Evolutionary conservation across 1,140 invertebrate genomes (phyloP), one percentile per base, ranked within the genome.

Genomic region (Helicoverpa zea): DNA sequence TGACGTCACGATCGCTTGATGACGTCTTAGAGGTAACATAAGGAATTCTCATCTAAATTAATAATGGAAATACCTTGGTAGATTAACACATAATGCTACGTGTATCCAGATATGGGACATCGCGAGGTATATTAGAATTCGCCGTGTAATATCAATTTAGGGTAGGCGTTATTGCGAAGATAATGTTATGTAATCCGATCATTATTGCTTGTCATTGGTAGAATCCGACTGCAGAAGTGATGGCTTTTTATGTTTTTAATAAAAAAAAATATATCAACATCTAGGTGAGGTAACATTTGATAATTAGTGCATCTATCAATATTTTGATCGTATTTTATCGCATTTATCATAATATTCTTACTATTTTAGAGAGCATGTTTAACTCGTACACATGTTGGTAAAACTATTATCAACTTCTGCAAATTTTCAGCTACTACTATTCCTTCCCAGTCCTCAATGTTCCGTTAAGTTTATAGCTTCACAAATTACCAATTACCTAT

Each of bases 1-100:
- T 77, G 75, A 77, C 61, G 52, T 59, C 77, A 59, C 58, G 78
- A 86, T 84, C 82, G 81, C 84, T 86, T 86, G 83, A 88, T 83
- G 83, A 84, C 84, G 82, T 79, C 82, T 81, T 79, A 80, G 72
- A 84, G 75, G 84, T 68, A 83, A 81, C n/a, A 54, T 66, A 89
- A 89, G 89, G 86, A 90, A 88, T 91, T 86, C 87, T 79, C 83
- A 83, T 89, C 81, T 84, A 86, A 88, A 91, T 89, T 91, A 90
- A 91, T 87, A 82, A 79, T 80, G 75, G 81, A 80, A 84, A 87
- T 87, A 86, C 83, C 85, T 86, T 64, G 81, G 79, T 86, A 83
- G 87, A 89, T 88, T 90, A 90, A 86, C 81, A 85, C 77, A 84
- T 88, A 86, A 83, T 85, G 73, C 77, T 82, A 66, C 82, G 77